Base-by-base conservation (phyloP, 2,797 vertebrate genomes). In the Trematomus bernacchii region DNA sequence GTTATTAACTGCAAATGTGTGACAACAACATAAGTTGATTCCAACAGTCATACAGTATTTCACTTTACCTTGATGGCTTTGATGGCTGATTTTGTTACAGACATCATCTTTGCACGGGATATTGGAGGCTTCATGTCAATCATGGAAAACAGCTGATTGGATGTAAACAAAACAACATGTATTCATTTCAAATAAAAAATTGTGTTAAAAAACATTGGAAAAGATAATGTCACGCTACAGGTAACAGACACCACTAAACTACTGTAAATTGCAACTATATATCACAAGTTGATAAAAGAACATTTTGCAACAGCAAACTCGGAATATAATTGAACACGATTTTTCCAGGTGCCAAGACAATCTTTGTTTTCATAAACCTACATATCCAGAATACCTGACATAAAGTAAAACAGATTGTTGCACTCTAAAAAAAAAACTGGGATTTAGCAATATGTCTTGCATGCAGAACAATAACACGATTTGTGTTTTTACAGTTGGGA, bases 51-150 rank as follows among this genome's bases (percentile, higher is more conserved):
- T 7, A 1, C 0, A 27, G 18, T 15, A 18, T 53, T 37, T 67
- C 0, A 57, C 19, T 63, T 83, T 94, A 99, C 98, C 97, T 99
- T 99, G 76, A 99, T 99, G 78, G 98, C 98, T 95, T 99, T 99
- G 86, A 99, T 99, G 90, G 98, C 98, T 81, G 98, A 96, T 93
- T 99, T 99, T 66, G 98, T 99, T 70, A 99, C 97, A 16, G 97
- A 97, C 94, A 99, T 99, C 98, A 99, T 99, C 88, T 99, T 99
- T 55, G 98, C 98, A 79, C 98, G 95, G 78, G 98, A 99, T 94
- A 99, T 99, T 10, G 98, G 98, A 77, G 98, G 98, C 87, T 98
- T 98, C 96, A 99, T 95, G 86, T 99, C 98, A 95, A 99, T 97
- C 95, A 99, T 95, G 73, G 98, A 96, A 94, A 97, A 97, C 73